Conservation (phyloP, 2,797 vertebrate species). For the Apogon talboti region DNA sequence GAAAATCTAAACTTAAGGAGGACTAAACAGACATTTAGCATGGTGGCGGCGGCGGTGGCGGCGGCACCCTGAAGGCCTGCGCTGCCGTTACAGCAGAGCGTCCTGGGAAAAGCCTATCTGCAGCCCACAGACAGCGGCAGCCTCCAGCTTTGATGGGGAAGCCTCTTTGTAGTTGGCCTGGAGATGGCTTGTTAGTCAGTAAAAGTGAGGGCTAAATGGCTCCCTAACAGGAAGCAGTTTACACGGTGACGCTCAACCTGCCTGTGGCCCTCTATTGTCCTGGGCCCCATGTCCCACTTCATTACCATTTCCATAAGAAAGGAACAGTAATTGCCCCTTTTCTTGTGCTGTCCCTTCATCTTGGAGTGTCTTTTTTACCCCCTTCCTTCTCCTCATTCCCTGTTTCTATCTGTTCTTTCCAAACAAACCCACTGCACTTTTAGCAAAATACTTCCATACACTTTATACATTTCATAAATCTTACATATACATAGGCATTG, state of each 20-base stretch:
- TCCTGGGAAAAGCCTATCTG: slow-evolving; percentile 78
- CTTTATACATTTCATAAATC: too few species aligned
- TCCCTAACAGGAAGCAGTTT: slow-evolving; percentile 89
- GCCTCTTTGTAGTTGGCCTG: slow-evolving; percentile 86
- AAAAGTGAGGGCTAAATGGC: slow-evolving; percentile 88
- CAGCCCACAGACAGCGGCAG: slow-evolving; percentile 68
- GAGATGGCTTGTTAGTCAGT: slow-evolving; percentile 88
- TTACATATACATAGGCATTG: too few species aligned
- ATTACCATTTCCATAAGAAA: slow-evolving; percentile 90
- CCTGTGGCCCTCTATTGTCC: slow-evolving; percentile 85
- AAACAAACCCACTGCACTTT: too few species aligned
- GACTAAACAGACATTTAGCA: slow-evolving; percentile 19
- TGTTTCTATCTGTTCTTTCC: slow-evolving; percentile 21
- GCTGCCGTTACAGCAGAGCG: slow-evolving; percentile 42
- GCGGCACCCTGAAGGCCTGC: slow-evolving; percentile 21
- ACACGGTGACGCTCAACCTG: slow-evolving; percentile 84
- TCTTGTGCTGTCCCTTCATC: slow-evolving; percentile 86
- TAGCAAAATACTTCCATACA: too few species aligned
- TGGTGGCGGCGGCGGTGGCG: too few species aligned
- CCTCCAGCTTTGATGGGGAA: slow-evolving; percentile 83
- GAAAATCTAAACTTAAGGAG: slow-evolving; percentile 14
- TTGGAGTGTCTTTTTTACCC: slow-evolving; percentile 66
- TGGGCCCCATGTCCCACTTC: slow-evolving; percentile 83
- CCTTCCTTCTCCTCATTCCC: slow-evolving; percentile 39
- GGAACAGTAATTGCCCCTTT: slow-evolving; percentile 87